Evolutionary conservation across 2,888 invertebrate species (phyloP).

Genomic region (Dione juno): DNA sequence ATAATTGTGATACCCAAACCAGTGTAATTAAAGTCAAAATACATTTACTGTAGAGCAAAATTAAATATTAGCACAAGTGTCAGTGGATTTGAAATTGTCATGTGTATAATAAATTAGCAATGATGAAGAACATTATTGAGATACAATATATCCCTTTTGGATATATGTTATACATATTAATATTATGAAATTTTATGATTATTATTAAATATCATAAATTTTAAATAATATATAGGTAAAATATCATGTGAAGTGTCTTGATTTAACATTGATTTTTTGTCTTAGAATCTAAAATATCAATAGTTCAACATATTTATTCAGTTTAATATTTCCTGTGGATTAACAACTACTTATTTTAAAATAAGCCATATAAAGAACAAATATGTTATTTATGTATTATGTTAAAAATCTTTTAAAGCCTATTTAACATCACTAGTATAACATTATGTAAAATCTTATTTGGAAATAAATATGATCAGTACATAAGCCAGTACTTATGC

Average conservation of each 20-base stretch:
- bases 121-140: not conserved
- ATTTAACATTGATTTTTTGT: not conserved
- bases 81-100: not conserved
- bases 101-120: not conserved
- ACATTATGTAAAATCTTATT: too few relatives aligned
- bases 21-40: not conserved
- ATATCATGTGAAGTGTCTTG: not conserved
- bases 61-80: constrained; percentile 10
- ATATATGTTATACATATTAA: not conserved
- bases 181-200: not conserved
- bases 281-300: not conserved
- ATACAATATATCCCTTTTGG: too few relatives aligned
- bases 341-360: too few relatives aligned
- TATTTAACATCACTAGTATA: too few relatives aligned
- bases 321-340: not conserved
- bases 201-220: not conserved
- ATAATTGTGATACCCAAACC: not conserved
- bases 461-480: too few relatives aligned
- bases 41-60: not conserved
- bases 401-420: too few relatives aligned
- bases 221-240: not conserved
- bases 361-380: too few relatives aligned
- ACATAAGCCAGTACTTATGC: too few relatives aligned
- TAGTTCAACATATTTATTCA: not conserved
- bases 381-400: too few relatives aligned